Evolutionary conservation across 2,113 vertebrate species (phyloP).

Genomic region (Protobothrops mucrosquamatus): DNA sequence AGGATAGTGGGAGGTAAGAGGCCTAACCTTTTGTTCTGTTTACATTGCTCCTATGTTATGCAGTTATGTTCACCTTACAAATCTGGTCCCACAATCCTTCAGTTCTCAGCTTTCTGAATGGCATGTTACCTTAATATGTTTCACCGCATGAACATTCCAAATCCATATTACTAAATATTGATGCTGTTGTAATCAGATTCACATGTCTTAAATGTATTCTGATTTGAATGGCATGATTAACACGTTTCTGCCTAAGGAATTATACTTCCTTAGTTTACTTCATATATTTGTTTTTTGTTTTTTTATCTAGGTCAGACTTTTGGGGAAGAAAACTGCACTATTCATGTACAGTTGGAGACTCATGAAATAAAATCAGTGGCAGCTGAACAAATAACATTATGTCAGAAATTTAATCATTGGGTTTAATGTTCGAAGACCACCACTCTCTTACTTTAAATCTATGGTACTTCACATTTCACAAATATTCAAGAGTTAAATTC

Average conservation of each 20-base stretch:
- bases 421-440: background rate
- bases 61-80: conserved; percentile 37
- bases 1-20: conserved; percentile 39
- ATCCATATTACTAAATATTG: conserved; percentile 31
- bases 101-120: conserved; percentile 37
- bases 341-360: background rate
- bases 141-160: conserved; percentile 8
- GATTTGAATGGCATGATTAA: background rate
- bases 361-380: background rate
- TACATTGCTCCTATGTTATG: conserved; percentile 50
- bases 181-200: background rate
- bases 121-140: conserved; percentile 9
- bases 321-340: background rate
- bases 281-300: too few species aligned
- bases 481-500: background rate
- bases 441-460: background rate
- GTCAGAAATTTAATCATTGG: background rate
- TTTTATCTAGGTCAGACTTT: background rate
- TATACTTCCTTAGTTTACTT: background rate
- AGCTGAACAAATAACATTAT: background rate
- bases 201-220: background rate
- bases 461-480: background rate
- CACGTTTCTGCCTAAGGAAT: background rate
- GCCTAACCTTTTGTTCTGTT: conserved; percentile 64
- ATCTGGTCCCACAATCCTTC: conserved; percentile 43